phyloP scores from a whole-genome alignment of 1,140 invertebrate species.

The Caerostris darwini region DNA sequence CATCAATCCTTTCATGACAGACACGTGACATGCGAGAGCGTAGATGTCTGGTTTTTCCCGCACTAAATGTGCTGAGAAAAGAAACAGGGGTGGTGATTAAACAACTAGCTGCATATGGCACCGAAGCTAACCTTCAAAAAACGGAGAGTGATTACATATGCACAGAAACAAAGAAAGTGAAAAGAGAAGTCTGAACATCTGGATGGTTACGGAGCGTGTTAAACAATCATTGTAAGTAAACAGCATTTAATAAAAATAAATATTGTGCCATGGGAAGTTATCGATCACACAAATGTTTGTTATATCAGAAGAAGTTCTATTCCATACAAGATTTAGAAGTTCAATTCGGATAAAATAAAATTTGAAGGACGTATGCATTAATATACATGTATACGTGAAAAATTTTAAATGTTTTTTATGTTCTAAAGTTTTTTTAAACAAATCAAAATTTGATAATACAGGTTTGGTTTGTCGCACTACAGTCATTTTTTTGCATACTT shows the following conservation, averaged over 20 bases:
- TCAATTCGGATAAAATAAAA: too few species aligned
- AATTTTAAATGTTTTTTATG: too few species aligned
- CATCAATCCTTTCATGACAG: conserved; percentile 35
- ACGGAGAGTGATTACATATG: background rate
- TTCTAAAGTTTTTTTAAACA: too few species aligned
- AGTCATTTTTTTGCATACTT: too few species aligned
- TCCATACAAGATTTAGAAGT: too few species aligned
- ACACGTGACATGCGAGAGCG: background rate
- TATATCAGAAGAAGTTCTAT: too few species aligned
- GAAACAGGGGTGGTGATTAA: background rate
- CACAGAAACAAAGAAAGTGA: background rate
- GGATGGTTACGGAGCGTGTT: background rate
- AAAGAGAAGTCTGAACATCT: background rate
- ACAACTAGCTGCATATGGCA: background rate
- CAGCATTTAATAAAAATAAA: background rate
- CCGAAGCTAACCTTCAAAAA: background rate
- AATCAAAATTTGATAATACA: too few species aligned
- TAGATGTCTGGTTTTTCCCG: background rate
- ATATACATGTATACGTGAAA: too few species aligned
- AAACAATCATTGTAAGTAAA: background rate
- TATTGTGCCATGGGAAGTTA: background rate
- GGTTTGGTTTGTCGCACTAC: too few species aligned
- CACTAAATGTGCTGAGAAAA: background rate
- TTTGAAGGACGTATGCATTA: too few species aligned
- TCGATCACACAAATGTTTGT: background rate